phyloP scores from a whole-genome alignment of 2,888 invertebrate species.

The Silvanus unidentatus region DNA sequence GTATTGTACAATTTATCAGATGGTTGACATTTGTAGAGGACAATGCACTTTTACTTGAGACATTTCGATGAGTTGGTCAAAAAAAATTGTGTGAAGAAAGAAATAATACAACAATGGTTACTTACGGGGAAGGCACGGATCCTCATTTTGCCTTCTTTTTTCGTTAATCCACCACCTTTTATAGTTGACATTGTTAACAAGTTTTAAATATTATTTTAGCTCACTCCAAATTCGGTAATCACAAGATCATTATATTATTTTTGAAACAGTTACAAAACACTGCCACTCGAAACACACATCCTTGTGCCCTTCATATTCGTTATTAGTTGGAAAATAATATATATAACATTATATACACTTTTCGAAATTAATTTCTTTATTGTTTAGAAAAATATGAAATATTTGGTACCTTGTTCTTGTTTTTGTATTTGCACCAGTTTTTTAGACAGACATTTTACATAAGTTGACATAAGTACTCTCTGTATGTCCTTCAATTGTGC shows the following conservation, averaged over 20 bases:
- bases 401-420: slow-evolving; percentile 7
- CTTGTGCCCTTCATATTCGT: slow-evolving; percentile 17
- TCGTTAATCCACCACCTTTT: slow-evolving; percentile 70
- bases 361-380: too few species aligned
- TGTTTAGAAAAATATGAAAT: too few species aligned
- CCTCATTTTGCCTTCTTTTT: slow-evolving; percentile 95
- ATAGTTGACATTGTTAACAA: slow-evolving; percentile 51
- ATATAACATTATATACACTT: not conserved
- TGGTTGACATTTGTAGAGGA: slow-evolving; percentile 19
- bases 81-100: too few species aligned
- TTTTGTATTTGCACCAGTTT: slow-evolving; percentile 24
- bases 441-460: slow-evolving; percentile 19
- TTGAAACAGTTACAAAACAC: slow-evolving; percentile 17
- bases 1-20: slow-evolving; percentile 4
- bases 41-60: slow-evolving; percentile 14
- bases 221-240: slow-evolving; percentile 36
- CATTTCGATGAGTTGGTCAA: slow-evolving; percentile 6
- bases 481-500: slow-evolving; percentile 15
- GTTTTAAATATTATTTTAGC: slow-evolving; percentile 23
- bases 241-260: slow-evolving; percentile 20
- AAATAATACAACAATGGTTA: slow-evolving; percentile 35
- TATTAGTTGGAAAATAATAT: slow-evolving; percentile 3
- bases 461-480: slow-evolving; percentile 1
- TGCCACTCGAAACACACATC: slow-evolving; percentile 14
- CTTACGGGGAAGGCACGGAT: slow-evolving; percentile 97